Percentiles rank a stretch among this genome's conserved stretches.
Conservation (phyloP, 1,140 invertebrate genomes). For the Drosophila lacertosa region DNA sequence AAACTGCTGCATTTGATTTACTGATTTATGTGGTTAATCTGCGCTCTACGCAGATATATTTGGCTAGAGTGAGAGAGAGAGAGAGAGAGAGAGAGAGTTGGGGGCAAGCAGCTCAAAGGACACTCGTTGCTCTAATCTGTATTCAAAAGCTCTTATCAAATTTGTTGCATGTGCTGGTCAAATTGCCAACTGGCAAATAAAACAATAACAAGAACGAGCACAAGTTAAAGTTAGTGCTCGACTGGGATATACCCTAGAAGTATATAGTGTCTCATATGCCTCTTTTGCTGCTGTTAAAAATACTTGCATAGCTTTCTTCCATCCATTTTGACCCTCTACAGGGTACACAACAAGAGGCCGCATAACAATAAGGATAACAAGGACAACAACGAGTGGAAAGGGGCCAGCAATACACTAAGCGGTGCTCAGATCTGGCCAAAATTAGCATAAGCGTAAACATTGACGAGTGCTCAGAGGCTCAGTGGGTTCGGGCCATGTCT, state of each 20-base stretch:
- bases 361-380: constrained; percentile 22
- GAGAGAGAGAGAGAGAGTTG: background rate
- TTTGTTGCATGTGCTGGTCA: constrained; percentile 48
- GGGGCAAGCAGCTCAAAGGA: background rate
- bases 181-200: constrained; percentile 32
- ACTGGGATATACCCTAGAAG: too few relatives aligned
- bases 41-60: background rate
- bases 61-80: background rate
- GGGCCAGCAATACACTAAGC: constrained; percentile 38
- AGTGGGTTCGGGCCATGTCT: constrained; percentile 13
- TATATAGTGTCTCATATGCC: too few relatives aligned
- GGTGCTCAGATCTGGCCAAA: constrained; percentile 48
- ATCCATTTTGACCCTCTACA: too few relatives aligned
- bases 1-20: constrained; percentile 49
- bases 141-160: constrained; percentile 39
- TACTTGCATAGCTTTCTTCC: too few relatives aligned
- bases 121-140: constrained; percentile 25
- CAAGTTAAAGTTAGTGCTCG: too few relatives aligned
- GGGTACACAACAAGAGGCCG: background rate
- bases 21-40: constrained; percentile 43
- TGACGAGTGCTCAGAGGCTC: constrained; percentile 60
- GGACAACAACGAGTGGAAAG: constrained; percentile 6
- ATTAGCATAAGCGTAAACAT: constrained; percentile 80
- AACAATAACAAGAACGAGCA: background rate
- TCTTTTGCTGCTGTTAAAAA: too few relatives aligned